Base-by-base conservation (phyloP, 2,797 vertebrate species). In the Borostomias antarcticus region DNA sequence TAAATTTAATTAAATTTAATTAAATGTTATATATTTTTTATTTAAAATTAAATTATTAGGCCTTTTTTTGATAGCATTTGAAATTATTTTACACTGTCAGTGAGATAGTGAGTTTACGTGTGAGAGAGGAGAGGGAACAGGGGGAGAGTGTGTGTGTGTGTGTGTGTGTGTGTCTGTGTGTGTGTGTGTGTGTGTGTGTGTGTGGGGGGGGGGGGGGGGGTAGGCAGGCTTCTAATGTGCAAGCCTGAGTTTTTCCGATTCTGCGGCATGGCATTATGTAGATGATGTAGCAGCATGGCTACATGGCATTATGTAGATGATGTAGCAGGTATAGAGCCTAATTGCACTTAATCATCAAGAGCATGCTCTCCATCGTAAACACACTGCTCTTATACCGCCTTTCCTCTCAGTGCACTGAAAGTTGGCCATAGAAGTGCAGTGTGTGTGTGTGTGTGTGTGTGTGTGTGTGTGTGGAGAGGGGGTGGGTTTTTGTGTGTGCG, bases 391-490 rank as follows among this genome's bases (percentile, higher is more conserved):
- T n/a, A n/a, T n/a, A n/a, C 40, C 6, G 40, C 13, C n/a, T 17
- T 43, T 7, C 40, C 15, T 43, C n/a, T n/a, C 15, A 15, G 40
- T 43, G 40, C n/a, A 5, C n/a, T 43, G 40, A 43, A 11, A 43
- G 40, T 43, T 43, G 40, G 15, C 40, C 40, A n/a, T 43, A 43
- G 40, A 35, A 5, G 43, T 47, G 43, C 13, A 11, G 7, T 50
- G 30, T 15, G 30, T 58, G 19, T 32, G 54, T 58, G 54, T 57
- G 54, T 57, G 53, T 57, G 29, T 57, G 17, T 33, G 53, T 32
- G 17, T 45, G 58, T n/a, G 58, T 60, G 33, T 43, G 23, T 43
- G 53, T n/a, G n/a, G n/a, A n/a, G n/a, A n/a, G 23, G 32, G 7
- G 29, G 51, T 53, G 51, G 30, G 5, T 47, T 13, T 30, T 7